These are phyloP conservation scores for Palythoa grandiflora DNA, from an alignment of 92 coral and sea anemone species.

Conservation along the genomic window DNA sequence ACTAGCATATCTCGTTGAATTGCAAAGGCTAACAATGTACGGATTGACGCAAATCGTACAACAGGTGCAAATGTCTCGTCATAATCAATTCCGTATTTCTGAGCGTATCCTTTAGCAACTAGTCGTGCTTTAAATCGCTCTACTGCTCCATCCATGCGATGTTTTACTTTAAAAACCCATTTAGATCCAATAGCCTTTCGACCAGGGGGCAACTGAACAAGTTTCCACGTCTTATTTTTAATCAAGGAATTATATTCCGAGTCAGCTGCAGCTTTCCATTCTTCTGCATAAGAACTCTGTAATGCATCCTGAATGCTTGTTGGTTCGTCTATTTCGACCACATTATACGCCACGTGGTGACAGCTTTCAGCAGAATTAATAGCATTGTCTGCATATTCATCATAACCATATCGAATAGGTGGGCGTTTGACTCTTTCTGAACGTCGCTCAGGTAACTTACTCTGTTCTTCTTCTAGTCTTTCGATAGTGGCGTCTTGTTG, in stretches of 20 bases:
- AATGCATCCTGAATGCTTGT: slow-evolving; percentile 49
- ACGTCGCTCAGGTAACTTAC: slow-evolving; percentile 16
- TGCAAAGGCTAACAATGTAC: slow-evolving; percentile 52
- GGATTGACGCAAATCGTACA: slow-evolving; percentile 66
- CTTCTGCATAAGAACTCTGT: slow-evolving; percentile 28
- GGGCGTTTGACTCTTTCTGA: slow-evolving; percentile 48
- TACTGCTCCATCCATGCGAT: slow-evolving; percentile 51
- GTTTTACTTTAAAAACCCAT: slow-evolving; percentile 62
- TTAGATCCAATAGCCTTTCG: slow-evolving; percentile 48
- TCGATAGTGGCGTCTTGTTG: background rate
- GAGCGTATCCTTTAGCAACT: slow-evolving; percentile 67
- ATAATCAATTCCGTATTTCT: slow-evolving; percentile 60
- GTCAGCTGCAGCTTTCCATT: slow-evolving; percentile 66
- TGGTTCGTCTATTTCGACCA: slow-evolving; percentile 54
- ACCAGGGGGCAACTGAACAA: slow-evolving; percentile 55
- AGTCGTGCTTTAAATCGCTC: slow-evolving; percentile 63
- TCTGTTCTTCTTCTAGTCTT: background rate
- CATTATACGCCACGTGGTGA: slow-evolving; percentile 53
- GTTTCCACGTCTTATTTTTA: slow-evolving; percentile 59
- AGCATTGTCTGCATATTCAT: slow-evolving; percentile 57
- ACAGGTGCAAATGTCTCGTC: slow-evolving; percentile 62
- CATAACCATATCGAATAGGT: slow-evolving; percentile 55
- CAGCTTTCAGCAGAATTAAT: slow-evolving; percentile 31
- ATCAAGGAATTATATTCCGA: slow-evolving; percentile 52
- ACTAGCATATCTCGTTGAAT: background rate